Evolutionary conservation across 2,888 invertebrate genomes (phyloP), one percentile per base, ranked within the genome.

Genomic region (Hypomecis punctinalis): DNA sequence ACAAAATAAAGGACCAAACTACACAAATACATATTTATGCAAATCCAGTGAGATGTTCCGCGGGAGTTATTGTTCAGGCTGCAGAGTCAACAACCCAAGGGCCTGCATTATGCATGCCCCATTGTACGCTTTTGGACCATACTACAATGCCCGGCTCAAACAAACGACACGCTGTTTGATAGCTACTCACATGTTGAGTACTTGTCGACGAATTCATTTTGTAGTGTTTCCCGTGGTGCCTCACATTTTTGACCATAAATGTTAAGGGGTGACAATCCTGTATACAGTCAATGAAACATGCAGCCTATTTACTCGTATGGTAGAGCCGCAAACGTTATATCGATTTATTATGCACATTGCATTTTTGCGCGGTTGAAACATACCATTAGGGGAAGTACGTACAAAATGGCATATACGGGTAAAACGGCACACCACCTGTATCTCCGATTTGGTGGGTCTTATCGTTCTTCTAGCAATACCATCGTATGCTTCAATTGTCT

Each of bases 81-180:
- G 73, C 69, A 66, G 55, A 65, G 89, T 89, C 89, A 88, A 84
- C 83, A 88, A 89, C 88, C 89, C 77, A 79, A 81, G 80, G 79
- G 68, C 69, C 82, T 88, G 88, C 88, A 88, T 89, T 84, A 88
- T 89, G 88, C 88, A 89, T 88, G 77, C 63, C 67, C 82, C 80
- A 84, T 87, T 86, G 86, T 87, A 76, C 71, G 73, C 71, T 76
- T 74, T 73, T 71, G 74, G 76, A 76, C 76, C 73, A 75, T 40
- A 68, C 66, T 68, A 73, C 73, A 75, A 76, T 72, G 73, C 52
- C 11, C 40, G 52, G 23, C 58, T 60, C 66, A 52, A 63, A 60
- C 63, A 64, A 43, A 43, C 23, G n/a, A 35, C 33, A 40, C 51
- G 40, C 56, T 40, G 49, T 55, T 45, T 52, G 40, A 46, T 55